phyloP scores from a whole-genome alignment of 2,113 vertebrate species.

The Mellivora capensis region DNA sequence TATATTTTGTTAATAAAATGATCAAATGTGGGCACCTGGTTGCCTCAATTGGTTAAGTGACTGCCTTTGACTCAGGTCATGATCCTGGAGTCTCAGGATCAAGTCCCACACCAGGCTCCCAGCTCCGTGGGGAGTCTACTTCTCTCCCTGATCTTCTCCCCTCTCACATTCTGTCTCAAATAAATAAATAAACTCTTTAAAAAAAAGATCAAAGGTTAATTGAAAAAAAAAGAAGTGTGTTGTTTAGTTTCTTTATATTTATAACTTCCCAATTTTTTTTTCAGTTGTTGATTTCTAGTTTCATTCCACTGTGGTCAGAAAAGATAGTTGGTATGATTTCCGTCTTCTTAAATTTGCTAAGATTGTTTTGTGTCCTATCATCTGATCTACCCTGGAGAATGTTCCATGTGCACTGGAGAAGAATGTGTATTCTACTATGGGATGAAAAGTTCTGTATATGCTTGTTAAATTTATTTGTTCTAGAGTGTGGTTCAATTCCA shows the following conservation, averaged over 20 bases:
- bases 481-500: background rate
- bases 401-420: background rate
- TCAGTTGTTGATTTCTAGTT: background rate
- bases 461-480: background rate
- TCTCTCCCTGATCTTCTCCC: too few species aligned
- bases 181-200: too few species aligned
- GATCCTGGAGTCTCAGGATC: too few species aligned
- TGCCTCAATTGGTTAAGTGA: too few species aligned
- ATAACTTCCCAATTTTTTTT: background rate
- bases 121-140: too few species aligned
- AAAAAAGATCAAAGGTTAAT: background rate
- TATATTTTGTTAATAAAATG: conserved; percentile 85
- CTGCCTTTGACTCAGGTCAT: too few species aligned
- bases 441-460: background rate
- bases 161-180: too few species aligned
- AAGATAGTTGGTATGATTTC: background rate
- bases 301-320: background rate
- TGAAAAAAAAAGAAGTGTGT: background rate
- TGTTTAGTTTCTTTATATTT: background rate
- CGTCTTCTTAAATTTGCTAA: background rate
- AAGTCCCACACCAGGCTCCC: too few species aligned
- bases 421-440: background rate
- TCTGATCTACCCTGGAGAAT: background rate
- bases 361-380: background rate
- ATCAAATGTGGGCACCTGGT: background rate